Base-by-base conservation (phyloP, 1,140 invertebrate genomes). In the Tenebrio molitor region DNA sequence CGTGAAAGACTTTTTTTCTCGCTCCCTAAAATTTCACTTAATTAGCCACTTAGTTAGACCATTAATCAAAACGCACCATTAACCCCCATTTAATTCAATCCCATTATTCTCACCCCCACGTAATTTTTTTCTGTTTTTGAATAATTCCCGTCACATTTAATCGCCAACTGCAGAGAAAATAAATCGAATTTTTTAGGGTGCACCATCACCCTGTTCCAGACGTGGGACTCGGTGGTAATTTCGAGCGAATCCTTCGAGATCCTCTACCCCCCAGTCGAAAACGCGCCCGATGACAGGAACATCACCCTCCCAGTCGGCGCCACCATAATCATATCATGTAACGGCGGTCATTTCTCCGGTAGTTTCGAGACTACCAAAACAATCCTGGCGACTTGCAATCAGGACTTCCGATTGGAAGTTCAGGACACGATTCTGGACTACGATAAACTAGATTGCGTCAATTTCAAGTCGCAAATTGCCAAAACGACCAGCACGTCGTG, bases 251-350 rank as follows among this genome's bases (percentile, higher is more conserved):
- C 12, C 16, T 16, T 16, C 5, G 42, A 46, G 10, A 15, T 46
- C 14, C 12, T 46, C 42, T 46, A 46, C 42, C 42, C 42, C 16
- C 16, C 42, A 2, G 5, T 46, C 1, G 42, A 46, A 17, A 46
- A 46, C 12, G 4, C 42, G 4, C 42, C 42, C 1, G 15, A 46
- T 10, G 12, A 46, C 12, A 2, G 50, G 2, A 58, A 58, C 50
- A 58, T 58, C 46, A 58, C 21, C 50, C 50, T 58, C n/a, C 50
- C 23, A 10, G 21, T 58, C n/a, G 23, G 50, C 50, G 50, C 21
- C 21, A 58, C 50, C 42, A 46, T 46, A 46, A 46, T 46, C 25
- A 58, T 58, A n/a, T 58, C 50, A 25, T 58, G 50, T 29, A 25
- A 58, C 50, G 42, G 42, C 42, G 42, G 42, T 10, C 42, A 17